phyloP scores from a whole-genome alignment of 2,113 vertebrate genomes.

The Thalassarche chlororhynchos region DNA sequence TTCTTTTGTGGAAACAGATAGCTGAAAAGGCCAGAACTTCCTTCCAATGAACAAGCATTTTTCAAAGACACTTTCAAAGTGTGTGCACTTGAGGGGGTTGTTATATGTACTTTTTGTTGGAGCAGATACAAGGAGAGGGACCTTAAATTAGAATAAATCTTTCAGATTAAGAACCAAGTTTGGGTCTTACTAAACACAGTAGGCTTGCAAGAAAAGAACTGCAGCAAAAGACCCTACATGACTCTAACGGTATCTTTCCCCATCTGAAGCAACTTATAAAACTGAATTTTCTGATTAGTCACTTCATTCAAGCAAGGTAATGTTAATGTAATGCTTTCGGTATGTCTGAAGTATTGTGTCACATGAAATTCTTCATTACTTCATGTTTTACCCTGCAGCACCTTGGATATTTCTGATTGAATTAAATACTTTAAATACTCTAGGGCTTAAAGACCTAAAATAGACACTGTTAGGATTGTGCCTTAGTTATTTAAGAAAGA shows the following conservation, averaged over 20 bases:
- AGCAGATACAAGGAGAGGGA: neutral
- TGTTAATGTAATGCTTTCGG: neutral
- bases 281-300: neutral
- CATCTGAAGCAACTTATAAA: neutral
- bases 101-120: neutral
- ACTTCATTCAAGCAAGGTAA: neutral
- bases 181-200: neutral
- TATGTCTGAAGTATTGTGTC: slow-evolving; percentile 6
- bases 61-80: neutral
- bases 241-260: neutral
- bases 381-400: neutral
- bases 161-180: neutral
- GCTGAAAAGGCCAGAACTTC: neutral
- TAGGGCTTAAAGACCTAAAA: slow-evolving; percentile 9
- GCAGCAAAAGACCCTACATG: neutral
- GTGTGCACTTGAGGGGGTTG: neutral
- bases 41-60: neutral
- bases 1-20: neutral
- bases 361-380: neutral
- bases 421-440: slow-evolving; percentile 16
- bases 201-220: neutral
- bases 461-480: neutral
- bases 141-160: neutral
- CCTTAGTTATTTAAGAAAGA: neutral
- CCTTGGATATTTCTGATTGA: neutral